These are phyloP conservation scores for Drosophila bipectinata DNA, from an alignment of 1,140 invertebrate species.

Conservation along the genomic window DNA sequence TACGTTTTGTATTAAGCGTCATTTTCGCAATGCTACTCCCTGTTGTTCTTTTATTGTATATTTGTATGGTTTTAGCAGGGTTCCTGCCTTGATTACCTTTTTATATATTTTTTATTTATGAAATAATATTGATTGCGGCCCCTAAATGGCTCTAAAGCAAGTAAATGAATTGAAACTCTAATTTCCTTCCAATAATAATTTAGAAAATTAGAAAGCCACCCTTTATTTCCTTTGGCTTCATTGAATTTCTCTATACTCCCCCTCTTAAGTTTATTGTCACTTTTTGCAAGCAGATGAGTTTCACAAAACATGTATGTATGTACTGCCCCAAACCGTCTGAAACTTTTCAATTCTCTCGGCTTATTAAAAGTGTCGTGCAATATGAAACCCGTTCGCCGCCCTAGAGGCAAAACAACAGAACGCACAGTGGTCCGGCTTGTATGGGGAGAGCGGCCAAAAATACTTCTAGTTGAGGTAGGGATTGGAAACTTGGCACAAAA, in stretches of 20 bases:
- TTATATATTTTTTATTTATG: not conserved
- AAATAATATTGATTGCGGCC: too few species aligned
- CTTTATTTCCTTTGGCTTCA: not conserved
- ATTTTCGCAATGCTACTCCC: slow-evolving; percentile 33
- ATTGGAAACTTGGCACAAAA: too few species aligned
- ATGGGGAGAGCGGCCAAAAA: too few species aligned
- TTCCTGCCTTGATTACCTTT: not conserved
- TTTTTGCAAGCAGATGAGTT: not conserved
- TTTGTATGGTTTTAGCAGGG: slow-evolving; percentile 8
- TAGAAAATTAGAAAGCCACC: not conserved
- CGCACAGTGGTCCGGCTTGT: too few species aligned
- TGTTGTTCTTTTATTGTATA: slow-evolving; percentile 11
- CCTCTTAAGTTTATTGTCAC: not conserved
- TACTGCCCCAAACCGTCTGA: not conserved
- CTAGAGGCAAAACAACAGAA: slow-evolving; percentile 33
- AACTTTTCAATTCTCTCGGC: slow-evolving; percentile 30
- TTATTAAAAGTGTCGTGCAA: slow-evolving; percentile 56
- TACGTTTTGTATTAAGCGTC: slow-evolving; percentile 56
- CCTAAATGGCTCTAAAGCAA: too few species aligned
- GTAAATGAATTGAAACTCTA: too few species aligned
- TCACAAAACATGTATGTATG: not conserved
- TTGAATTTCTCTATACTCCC: not conserved
- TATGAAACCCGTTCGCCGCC: slow-evolving; percentile 44
- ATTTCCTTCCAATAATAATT: not conserved
- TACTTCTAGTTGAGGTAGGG: too few species aligned